These are phyloP conservation scores for Trichopoda pennipes DNA, from an alignment of 2,888 invertebrate genomes.

Conservation along the genomic window DNA sequence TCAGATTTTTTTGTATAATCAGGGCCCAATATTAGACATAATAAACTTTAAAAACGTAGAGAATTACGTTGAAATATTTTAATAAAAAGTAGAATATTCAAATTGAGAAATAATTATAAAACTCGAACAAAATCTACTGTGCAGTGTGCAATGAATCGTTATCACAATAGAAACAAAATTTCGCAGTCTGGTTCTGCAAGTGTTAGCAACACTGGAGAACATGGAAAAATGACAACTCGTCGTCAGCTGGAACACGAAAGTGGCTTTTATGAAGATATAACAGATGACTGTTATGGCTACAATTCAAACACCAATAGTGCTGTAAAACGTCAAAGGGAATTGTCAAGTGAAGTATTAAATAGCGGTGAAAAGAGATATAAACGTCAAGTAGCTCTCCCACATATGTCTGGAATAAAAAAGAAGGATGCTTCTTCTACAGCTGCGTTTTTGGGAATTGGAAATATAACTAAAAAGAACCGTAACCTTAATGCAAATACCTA, in stretches of 20 bases:
- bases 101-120: background rate
- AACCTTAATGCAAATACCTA: conserved; percentile 29
- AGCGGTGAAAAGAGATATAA: conserved; percentile 55
- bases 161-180: conserved; percentile 59
- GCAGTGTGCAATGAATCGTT: conserved; percentile 69
- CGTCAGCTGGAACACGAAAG: conserved; percentile 89
- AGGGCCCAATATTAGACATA: background rate
- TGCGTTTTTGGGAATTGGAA: background rate
- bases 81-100: background rate
- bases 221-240: conserved; percentile 83
- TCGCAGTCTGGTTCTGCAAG: conserved; percentile 12
- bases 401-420: conserved; percentile 28
- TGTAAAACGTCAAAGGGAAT: conserved; percentile 68
- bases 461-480: conserved; percentile 27
- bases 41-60: conserved; percentile 51
- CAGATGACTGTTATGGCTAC: conserved; percentile 64
- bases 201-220: conserved; percentile 30
- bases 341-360: conserved; percentile 47
- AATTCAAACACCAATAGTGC: conserved; percentile 21
- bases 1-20: conserved; percentile 19
- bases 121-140: background rate
- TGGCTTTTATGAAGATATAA: conserved; percentile 86
- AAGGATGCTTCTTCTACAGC: conserved; percentile 43
- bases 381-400: conserved; percentile 55
- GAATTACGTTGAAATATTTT: conserved; percentile 54